A percentile compares a stretch with the other conserved stretches of the same genome.
Evolutionary conservation across 2,113 vertebrate genomes (phyloP).

Genomic region (Pseudorhombus dupliciocellatus): DNA sequence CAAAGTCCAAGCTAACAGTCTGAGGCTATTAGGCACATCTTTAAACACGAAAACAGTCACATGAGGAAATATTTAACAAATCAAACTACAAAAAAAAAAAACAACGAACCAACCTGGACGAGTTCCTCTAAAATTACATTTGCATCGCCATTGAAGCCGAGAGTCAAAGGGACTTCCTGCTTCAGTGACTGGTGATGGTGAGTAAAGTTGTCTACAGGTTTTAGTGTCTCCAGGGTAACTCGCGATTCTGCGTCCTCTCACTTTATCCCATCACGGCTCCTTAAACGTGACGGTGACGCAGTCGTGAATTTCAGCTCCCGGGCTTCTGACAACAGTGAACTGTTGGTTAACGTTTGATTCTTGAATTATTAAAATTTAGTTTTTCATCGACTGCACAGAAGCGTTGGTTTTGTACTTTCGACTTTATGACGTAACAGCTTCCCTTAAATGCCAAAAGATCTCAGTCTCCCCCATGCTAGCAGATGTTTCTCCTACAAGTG

Average conservation of each 20-base stretch:
- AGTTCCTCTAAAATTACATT: conserved; percentile 7
- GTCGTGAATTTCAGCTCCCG: background rate
- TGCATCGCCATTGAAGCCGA: conserved; percentile 14
- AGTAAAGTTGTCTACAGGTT: conserved; percentile 48
- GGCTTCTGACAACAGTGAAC: too few species aligned
- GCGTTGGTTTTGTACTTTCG: background rate
- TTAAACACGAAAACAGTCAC: conserved; percentile 25
- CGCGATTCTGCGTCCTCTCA: too few species aligned
- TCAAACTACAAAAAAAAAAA: background rate
- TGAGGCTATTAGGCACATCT: conserved; percentile 64
- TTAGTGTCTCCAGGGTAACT: conserved; percentile 49
- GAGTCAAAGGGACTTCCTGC: conserved; percentile 37
- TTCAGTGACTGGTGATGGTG: conserved; percentile 22
- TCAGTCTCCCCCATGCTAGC: background rate
- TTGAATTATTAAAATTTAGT: too few species aligned
- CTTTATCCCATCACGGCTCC: background rate
- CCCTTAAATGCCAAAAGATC: background rate
- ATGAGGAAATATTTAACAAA: background rate
- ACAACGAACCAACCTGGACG: background rate
- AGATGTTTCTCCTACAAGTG: too few species aligned
- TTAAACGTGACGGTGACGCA: too few species aligned
- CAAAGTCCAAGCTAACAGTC: conserved; percentile 67
- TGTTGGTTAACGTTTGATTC: background rate
- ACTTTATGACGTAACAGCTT: background rate
- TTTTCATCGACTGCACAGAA: background rate